phyloP scores from a whole-genome alignment of 2,888 invertebrate species.

The Crossocerus cetratus region DNA sequence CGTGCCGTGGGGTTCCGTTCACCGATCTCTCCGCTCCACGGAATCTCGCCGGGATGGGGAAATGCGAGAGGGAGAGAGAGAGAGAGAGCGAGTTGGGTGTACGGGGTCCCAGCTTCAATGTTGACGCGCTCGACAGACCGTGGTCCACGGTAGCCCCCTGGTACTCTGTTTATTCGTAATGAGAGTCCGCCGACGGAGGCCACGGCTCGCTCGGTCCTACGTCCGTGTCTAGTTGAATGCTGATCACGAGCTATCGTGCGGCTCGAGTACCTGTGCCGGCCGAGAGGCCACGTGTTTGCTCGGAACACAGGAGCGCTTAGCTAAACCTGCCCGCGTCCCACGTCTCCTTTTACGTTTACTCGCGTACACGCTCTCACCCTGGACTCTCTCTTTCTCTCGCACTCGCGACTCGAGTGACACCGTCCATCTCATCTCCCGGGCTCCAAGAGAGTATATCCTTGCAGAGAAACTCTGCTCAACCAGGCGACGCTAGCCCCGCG shows the following conservation, averaged over 20 bases:
- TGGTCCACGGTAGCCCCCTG: conserved; percentile 60
- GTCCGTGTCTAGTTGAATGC: conserved; percentile 38
- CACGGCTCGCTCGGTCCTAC: conserved; percentile 4
- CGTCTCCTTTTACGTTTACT: conserved; percentile 39
- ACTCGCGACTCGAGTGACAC: no score
- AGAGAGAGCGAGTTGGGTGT: conserved; percentile 13
- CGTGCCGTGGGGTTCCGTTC: conserved; percentile 63
- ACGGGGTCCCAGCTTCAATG: conserved; percentile 15
- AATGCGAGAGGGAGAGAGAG: conserved; percentile 9
- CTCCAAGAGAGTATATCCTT: no score
- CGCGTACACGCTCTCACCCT: conserved; percentile 6
- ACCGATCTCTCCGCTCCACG: conserved; percentile 22
- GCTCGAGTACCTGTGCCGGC: conserved; percentile 56
- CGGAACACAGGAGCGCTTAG: conserved; percentile 60
- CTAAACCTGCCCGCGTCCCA: conserved; percentile 38
- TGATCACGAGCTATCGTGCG: conserved; percentile 54
- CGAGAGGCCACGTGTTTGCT: conserved; percentile 57
- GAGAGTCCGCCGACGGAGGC: conserved; percentile 35
- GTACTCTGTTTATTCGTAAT: conserved; percentile 64
- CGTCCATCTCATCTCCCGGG: no score
- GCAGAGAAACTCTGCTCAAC: no score
- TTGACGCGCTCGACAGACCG: conserved; percentile 41
- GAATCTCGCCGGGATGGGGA: not conserved
- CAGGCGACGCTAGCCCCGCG: no score
- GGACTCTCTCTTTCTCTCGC: not conserved